These are phyloP conservation scores for Drosophila simulans DNA, from an alignment of 1,140 invertebrate genomes.

Conservation along the genomic window DNA sequence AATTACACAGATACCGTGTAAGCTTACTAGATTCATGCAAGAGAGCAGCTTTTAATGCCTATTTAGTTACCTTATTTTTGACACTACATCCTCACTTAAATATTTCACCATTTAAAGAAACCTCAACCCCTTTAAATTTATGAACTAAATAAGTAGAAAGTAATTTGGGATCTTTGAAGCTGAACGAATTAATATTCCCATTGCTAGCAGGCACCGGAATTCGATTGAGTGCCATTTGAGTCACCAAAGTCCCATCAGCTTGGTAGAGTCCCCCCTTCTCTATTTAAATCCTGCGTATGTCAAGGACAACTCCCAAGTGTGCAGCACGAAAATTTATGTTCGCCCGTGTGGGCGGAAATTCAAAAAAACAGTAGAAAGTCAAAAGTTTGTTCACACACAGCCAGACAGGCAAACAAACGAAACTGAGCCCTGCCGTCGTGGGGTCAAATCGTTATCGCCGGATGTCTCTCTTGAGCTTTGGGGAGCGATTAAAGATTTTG, in stretches of 20 bases:
- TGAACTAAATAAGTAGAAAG: too few species aligned
- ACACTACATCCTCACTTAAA: too few species aligned
- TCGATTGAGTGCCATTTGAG: neutral
- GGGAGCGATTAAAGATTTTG: conserved; percentile 75
- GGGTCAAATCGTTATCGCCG: conserved; percentile 74
- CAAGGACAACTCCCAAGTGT: conserved; percentile 49
- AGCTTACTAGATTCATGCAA: too few species aligned
- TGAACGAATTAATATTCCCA: neutral
- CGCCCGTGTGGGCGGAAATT: conserved; percentile 43
- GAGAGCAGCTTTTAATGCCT: neutral
- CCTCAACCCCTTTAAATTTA: too few species aligned
- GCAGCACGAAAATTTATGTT: conserved; percentile 48
- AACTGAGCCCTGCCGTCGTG: conserved; percentile 32
- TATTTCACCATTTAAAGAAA: too few species aligned
- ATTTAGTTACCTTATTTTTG: too few species aligned
- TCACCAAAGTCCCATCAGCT: conserved; percentile 1
- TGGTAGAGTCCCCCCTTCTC: neutral
- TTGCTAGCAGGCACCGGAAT: too few species aligned
- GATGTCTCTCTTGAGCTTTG: conserved; percentile 71
- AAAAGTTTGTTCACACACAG: conserved; percentile 47
- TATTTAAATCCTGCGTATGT: conserved; percentile 13
- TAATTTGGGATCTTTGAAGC: neutral
- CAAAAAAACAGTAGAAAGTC: conserved; percentile 57
- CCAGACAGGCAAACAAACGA: conserved; percentile 33
- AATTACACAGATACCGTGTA: conserved; percentile 1